Evolutionary conservation across 2,113 vertebrate species (phyloP), one percentile per base, ranked within the genome.

Genomic region (Otocyon megalotis): DNA sequence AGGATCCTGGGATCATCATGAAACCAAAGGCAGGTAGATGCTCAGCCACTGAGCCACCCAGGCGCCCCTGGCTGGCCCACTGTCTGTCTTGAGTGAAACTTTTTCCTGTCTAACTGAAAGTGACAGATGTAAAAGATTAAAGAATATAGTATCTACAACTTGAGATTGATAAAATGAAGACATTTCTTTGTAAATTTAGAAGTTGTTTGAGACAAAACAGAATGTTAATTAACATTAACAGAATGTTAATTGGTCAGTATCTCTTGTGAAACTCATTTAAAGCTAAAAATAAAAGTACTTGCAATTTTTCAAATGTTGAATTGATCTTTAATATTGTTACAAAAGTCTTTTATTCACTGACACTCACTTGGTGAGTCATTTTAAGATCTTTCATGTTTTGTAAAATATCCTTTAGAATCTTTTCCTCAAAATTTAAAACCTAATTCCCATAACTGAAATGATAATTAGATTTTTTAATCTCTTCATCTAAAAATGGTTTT

Each of bases 11-110:
- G 32, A 69, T 35, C 32, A 19, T n/a, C 8, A 69, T 69, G 30
- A 69, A 69, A 16, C 32, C 32, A 7, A n/a, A 69, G 67, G 63
- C 63, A 67, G 63, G 16, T 2, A 35, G 67, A 69, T 8, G 8
- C 32, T 35, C 19, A 69, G 35, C 67, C 8, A 69, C 32, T 69
- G 32, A 69, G 9, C 67, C 16, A 30, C 67, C 16, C 32, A 69
- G 67, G 32, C 3, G n/a, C 32, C 67, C 16, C 43, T 43, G 43
- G 43, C 43, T 43, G 43, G 43, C 43, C 65, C 83, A 15, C 72
- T 95, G 65, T 90, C 79, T 94, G 16, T 90, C 48, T 95, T 84
- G 81, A 65, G 93, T 48, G 54, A 71, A 97, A 92, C 72, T 35
- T 88, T 90, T 94, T 90, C 17, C n/a, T 82, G 11, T 84, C 20